Base-by-base conservation (phyloP, 2,797 vertebrate genomes). In the Hafferia zeledoni region DNA sequence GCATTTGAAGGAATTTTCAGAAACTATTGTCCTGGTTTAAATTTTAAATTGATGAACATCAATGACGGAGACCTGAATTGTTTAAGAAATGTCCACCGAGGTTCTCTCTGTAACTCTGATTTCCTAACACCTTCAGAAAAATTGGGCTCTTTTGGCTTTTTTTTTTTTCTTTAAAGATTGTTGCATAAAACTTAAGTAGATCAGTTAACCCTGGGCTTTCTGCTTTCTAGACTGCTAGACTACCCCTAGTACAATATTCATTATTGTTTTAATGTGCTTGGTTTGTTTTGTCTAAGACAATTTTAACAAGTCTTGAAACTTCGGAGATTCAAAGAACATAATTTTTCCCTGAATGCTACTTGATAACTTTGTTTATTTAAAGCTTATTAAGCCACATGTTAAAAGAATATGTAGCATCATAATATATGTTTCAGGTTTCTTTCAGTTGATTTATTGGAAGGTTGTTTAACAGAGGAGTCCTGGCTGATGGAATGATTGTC, bases 291-390 rank as follows among this genome's bases (percentile, higher is more conserved):
- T 64, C 18, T 37, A 30, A 70, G 12, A 24, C 4, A 76, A 77
- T 77, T 90, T 90, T 80, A 77, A 82, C 30, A 10, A 50, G 17
- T 31, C 12, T 81, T 53, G 60, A 47, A 94, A 90, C 19, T 64
- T 75, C 20, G 46, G 69, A n/a, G 11, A 57, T 86, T 69, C 49
- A 69, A 75, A 52, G 31, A 75, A 50, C 11, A 18, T 69, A 0
- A 15, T 60, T 91, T 93, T 50, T 28, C 72, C 59, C 55, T 53
- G 27, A 83, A 90, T 94, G 43, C 2, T 88, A 86, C 86, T 69
- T 37, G 27, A 86, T 83, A 94, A 65, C 46, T 71, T 91, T 76
- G 56, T 88, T 96, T 89, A 93, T 94, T 94, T 94, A 90, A 80
- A 94, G 43, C 55, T 86, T 94, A 94, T 94, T 94, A 94, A 86